Base-by-base conservation (phyloP, 2,797 vertebrate species). In the Pipistrellus pygmaeus region DNA sequence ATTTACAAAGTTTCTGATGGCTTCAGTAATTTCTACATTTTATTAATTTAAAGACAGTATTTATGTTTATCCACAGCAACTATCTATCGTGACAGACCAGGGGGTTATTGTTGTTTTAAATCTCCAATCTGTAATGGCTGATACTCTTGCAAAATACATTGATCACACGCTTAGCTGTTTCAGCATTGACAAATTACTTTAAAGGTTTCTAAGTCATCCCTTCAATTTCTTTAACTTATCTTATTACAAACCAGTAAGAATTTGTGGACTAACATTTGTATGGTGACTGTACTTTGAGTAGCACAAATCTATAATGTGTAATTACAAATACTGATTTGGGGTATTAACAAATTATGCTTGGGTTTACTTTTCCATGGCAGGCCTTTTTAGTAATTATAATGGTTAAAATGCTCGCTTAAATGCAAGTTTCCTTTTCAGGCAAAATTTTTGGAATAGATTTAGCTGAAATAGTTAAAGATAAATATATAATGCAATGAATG, bases 381-480 rank as follows among this genome's bases (percentile, higher is more conserved):
- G 51, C 76, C 76, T 75, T 76, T 66, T 44, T 78, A n/a, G 46
- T 93, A 69, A 94, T 93, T 64, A 32, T 64, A 84, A 44, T 86
- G 38, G 27, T 46, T 71, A 89, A 91, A 83, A 88, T 76, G 2
- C 13, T 92, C 17, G 66, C 32, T 88, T 72, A 90, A 32, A 41
- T 84, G 46, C 69, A 88, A 78, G n/a, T 68, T 91, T 88, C 32
- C 17, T 41, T 93, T 91, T 80, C 12, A 81, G 57, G 32, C 68
- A 85, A 90, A 85, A 92, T 68, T 48, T 93, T 44, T 81, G 8
- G 21, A 81, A 69, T 69, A 41, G 18, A 80, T 77, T 89, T 86
- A 71, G 8, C 55, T 77, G 73, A 92, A 88, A 41, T 68, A 62
- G 51, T 90, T 86, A 71, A 85, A 51, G 25, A 72, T 72, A 14